Evolutionary conservation across 2,113 vertebrate species (phyloP), one percentile per base, ranked within the genome.

Genomic region (Zosterops hypoxanthus): DNA sequence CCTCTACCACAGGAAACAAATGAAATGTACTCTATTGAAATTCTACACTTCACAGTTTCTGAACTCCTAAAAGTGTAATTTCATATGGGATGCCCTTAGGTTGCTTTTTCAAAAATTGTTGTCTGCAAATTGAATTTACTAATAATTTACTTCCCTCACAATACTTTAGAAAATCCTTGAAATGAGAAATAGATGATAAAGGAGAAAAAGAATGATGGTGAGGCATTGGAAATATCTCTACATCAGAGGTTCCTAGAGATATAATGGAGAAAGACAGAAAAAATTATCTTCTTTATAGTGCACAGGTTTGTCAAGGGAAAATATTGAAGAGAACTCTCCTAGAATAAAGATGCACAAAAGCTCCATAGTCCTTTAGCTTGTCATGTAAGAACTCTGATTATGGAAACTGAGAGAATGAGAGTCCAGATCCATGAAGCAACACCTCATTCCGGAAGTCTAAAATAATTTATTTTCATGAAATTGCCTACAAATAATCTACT

Each of bases 91-190:
- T 95, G 71, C 64, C 82, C 63, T 88, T 66, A 91, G 90, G 88
- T 33, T 83, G 25, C 18, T 88, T 83, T 94, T 83, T 83, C 3
- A 77, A 93, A 94, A 96, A 83, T 12, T 87, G 65, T 79, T 95
- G 79, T 77, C 82, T 94, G 65, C 24, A 96, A 96, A 95, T 68
- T 91, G 89, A 92, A 93, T 97, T 95, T 96, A 78, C 49, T 86
- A 85, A 92, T 91, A 92, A 94, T 95, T 87, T 96, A 16, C 65
- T 88, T 95, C 49, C 75, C 56, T 81, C 64, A 72, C 60, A 75
- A 92, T 92, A 82, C 56, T 93, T 82, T 52, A 96, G 56, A 89
- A 96, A 96, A 88, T 69, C 69, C 52, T 73, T 94, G 70, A 93
- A 94, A 95, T 80, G 66, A 88, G 42, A 95, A 93, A 89, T 61